These are phyloP conservation scores for Merluccius polli DNA, from an alignment of 2,797 vertebrate genomes.

Conservation along the genomic window DNA sequence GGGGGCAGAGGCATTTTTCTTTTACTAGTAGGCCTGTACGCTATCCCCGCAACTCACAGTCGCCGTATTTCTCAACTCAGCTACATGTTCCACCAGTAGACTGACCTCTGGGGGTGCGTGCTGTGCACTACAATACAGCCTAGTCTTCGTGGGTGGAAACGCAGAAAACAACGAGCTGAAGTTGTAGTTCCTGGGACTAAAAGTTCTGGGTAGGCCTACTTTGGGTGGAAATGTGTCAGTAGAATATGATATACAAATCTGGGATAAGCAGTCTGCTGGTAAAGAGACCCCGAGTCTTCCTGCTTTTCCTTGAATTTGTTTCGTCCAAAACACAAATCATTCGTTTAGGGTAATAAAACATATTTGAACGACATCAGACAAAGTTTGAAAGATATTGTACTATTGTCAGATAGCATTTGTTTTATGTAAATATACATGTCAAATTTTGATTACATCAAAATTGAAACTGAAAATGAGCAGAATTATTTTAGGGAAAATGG, in stretches of 20 bases:
- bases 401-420: neutral
- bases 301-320: neutral
- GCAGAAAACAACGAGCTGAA: too few species aligned
- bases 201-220: too few species aligned
- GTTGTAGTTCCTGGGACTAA: too few species aligned
- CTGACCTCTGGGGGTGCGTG: too few species aligned
- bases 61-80: too few species aligned
- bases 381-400: neutral
- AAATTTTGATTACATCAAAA: neutral
- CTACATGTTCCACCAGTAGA: too few species aligned
- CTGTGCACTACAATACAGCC: too few species aligned
- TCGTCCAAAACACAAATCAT: neutral
- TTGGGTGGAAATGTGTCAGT: too few species aligned
- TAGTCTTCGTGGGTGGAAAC: too few species aligned
- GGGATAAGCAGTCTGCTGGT: neutral
- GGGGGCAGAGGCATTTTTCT: too few species aligned
- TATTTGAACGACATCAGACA: neutral
- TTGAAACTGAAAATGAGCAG: neutral
- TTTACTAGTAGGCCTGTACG: too few species aligned
- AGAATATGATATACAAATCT: neutral
- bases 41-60: too few species aligned
- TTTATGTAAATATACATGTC: constrained; percentile 2
- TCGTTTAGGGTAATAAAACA: neutral
- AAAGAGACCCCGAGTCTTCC: neutral
- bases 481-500: neutral